These are phyloP conservation scores for Gouania willdenowi DNA, from an alignment of 2,797 vertebrate genomes.

Conservation along the genomic window DNA sequence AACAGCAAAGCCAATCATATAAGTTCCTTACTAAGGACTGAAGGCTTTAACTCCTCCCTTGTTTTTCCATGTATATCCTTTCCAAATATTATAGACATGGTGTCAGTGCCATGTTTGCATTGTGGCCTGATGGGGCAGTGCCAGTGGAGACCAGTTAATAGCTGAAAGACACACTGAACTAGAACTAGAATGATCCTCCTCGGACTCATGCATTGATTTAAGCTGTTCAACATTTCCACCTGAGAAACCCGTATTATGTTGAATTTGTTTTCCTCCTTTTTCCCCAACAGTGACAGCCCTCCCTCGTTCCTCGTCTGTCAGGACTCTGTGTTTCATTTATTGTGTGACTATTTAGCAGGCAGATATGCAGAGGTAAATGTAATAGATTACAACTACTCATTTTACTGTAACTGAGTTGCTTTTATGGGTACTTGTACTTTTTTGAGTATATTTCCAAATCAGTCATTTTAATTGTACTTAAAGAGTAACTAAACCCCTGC, in stretches of 20 bases:
- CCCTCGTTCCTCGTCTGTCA: constrained; percentile 50
- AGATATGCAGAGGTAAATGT: no score
- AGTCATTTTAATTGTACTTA: no score
- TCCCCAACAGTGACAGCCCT: constrained; percentile 29
- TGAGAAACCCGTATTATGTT: constrained; percentile 27
- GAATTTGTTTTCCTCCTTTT: constrained; percentile 26
- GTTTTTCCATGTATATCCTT: constrained; percentile 68
- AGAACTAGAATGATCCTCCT: constrained; percentile 9
- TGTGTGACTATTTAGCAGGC: constrained; percentile 71
- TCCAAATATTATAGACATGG: constrained; percentile 62
- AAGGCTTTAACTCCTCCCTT: constrained; percentile 57
- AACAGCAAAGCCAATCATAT: constrained; percentile 73
- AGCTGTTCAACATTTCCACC: constrained; percentile 24
- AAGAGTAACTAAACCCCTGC: no score
- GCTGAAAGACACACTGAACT: constrained; percentile 8
- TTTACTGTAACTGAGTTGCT: no score
- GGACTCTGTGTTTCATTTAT: constrained; percentile 66
- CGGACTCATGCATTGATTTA: constrained; percentile 14
- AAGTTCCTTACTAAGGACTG: constrained; percentile 69
- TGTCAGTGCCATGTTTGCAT: constrained; percentile 48
- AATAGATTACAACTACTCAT: no score
- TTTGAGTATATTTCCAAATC: no score
- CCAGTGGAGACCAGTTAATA: constrained; percentile 33
- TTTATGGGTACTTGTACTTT: no score
- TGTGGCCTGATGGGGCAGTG: constrained; percentile 26